Conservation (phyloP, 2,113 vertebrate genomes). For the Lophochroa leadbeateri region DNA sequence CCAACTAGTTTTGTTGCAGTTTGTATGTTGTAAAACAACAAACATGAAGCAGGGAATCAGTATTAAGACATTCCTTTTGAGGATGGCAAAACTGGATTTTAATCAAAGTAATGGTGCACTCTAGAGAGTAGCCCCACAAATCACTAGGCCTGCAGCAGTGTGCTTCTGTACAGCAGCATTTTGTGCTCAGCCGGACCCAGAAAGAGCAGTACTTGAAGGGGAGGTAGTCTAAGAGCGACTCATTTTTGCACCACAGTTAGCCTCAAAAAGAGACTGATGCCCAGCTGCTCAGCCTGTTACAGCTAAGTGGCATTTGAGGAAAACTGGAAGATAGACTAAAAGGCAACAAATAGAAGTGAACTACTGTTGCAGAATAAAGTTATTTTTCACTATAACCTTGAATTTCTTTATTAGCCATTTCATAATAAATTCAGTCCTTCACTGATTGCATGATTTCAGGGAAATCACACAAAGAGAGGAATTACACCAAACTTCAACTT, state of each 20-base stretch:
- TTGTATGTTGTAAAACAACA: not conserved
- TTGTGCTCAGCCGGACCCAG: not conserved
- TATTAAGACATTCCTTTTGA: not conserved
- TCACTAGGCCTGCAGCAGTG: not conserved
- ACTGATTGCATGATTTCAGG: not conserved
- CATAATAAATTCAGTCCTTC: not conserved
- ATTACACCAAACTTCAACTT: not conserved
- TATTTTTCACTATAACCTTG: not conserved
- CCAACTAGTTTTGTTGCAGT: not conserved
- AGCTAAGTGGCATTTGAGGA: not conserved
- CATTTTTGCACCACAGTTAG: not conserved
- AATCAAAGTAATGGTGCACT: not conserved
- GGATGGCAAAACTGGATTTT: not conserved
- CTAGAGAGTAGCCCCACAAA: not conserved
- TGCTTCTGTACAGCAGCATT: not conserved
- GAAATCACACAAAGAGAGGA: not conserved
- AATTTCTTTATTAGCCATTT: not conserved
- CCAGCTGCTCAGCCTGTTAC: not conserved
- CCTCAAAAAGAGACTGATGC: not conserved
- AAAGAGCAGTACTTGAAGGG: not conserved
- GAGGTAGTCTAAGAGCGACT: not conserved
- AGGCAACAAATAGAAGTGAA: not conserved
- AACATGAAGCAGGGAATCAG: not conserved
- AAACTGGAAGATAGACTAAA: not conserved
- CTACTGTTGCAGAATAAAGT: not conserved